These are phyloP conservation scores for Strix uralensis DNA, from an alignment of 2,113 vertebrate genomes.

Conservation along the genomic window DNA sequence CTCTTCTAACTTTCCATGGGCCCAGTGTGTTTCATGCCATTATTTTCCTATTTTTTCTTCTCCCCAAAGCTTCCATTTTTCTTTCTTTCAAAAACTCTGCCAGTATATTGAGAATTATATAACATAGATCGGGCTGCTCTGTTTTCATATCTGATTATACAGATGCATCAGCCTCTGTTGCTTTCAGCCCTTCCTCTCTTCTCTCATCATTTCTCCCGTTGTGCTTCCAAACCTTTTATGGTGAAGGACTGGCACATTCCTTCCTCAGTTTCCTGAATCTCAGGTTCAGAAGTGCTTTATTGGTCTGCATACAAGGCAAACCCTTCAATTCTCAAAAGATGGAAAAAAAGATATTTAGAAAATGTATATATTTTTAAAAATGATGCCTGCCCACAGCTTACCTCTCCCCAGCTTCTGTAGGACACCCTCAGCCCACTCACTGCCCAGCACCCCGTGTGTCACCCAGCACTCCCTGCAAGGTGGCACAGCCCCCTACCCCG, in stretches of 20 bases:
- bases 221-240: background rate
- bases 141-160: background rate
- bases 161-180: background rate
- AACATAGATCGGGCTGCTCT: background rate
- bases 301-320: background rate
- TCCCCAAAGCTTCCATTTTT: background rate
- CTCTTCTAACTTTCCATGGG: background rate
- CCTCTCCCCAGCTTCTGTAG: no score
- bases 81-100: background rate
- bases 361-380: background rate
- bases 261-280: background rate
- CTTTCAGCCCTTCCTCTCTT: background rate
- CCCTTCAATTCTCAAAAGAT: background rate
- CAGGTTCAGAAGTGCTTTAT: background rate
- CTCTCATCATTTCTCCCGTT: background rate
- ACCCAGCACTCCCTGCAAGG: background rate
- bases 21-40: fast-evolving
- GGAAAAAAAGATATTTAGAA: background rate
- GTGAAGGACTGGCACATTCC: background rate
- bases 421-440: background rate
- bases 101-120: no score
- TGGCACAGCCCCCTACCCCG: background rate
- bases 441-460: background rate
- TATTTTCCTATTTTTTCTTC: background rate
- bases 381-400: background rate